These are phyloP conservation scores for Lasioglossum malachurum DNA, from an alignment of 2,888 invertebrate species.

Conservation along the genomic window DNA sequence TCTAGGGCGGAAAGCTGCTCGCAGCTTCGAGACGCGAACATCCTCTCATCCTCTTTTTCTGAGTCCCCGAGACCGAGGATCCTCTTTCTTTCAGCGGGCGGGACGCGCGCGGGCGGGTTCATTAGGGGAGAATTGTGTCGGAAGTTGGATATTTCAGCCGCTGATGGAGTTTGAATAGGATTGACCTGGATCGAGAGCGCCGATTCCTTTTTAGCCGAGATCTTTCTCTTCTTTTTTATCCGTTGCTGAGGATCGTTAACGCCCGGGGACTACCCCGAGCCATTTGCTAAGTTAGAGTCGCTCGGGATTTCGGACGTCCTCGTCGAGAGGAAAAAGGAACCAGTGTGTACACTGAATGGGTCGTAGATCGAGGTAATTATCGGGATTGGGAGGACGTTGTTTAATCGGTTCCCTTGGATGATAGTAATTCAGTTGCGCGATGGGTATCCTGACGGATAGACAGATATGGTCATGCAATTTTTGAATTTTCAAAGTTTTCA, in stretches of 20 bases:
- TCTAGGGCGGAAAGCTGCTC: not conserved
- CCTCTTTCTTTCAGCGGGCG: not conserved
- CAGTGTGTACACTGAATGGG: not conserved
- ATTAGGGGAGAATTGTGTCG: constrained; percentile 3
- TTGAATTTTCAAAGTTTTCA: too few relatives aligned
- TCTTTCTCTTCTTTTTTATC: not conserved
- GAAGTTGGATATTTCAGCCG: constrained; percentile 13
- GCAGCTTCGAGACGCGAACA: not conserved
- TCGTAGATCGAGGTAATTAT: not conserved
- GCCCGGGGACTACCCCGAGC: not conserved
- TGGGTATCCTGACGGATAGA: not conserved
- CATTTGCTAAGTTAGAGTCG: not conserved
- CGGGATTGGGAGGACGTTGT: not conserved
- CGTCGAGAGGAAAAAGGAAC: not conserved
- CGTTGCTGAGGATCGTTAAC: not conserved
- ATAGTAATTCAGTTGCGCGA: not conserved
- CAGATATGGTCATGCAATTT: too few relatives aligned
- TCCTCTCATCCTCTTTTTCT: not conserved
- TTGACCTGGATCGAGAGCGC: constrained; percentile 15
- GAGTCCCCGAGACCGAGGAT: not conserved
- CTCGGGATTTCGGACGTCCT: not conserved
- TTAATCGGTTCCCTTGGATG: not conserved
- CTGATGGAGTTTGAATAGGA: constrained; percentile 20
- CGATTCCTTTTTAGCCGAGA: not conserved
- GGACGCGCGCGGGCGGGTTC: not conserved